These are phyloP conservation scores for Tiliqua scincoides DNA, from an alignment of 2,113 vertebrate genomes.

Conservation along the genomic window DNA sequence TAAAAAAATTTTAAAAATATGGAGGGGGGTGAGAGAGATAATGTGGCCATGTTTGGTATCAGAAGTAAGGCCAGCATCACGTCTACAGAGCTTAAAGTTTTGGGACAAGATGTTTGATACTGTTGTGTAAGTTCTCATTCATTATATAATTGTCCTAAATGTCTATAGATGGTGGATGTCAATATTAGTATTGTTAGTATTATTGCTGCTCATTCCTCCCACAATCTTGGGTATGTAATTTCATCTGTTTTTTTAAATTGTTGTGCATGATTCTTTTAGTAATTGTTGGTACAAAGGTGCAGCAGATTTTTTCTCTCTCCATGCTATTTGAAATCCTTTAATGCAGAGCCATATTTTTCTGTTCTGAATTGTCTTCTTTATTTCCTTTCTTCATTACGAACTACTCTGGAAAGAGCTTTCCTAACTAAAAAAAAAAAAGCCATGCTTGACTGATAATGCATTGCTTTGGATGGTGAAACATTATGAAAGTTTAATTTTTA, in stretches of 20 bases:
- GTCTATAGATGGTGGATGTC: constrained; percentile 52
- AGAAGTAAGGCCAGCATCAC: neutral
- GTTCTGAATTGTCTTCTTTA: constrained; percentile 74
- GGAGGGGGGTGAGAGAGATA: too few relatives aligned
- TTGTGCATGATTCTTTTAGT: constrained; percentile 48
- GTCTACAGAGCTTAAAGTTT: neutral
- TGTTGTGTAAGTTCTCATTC: constrained; percentile 34
- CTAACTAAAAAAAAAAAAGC: constrained; percentile 72
- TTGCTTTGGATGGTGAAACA: constrained; percentile 89
- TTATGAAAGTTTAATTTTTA: constrained; percentile 92
- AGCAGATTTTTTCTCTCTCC: constrained; percentile 55
- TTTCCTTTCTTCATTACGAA: constrained; percentile 80
- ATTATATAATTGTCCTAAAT: constrained; percentile 65
- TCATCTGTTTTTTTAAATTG: constrained; percentile 64
- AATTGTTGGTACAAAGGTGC: constrained; percentile 71
- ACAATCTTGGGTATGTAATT: constrained; percentile 56
- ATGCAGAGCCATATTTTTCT: constrained; percentile 74
- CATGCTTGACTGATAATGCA: constrained; percentile 87
- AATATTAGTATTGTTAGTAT: constrained; percentile 41
- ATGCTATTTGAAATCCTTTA: constrained; percentile 69
- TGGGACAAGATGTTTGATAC: constrained; percentile 46
- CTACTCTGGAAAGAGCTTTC: constrained; percentile 78
- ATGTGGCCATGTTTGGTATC: neutral
- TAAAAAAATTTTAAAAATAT: constrained; percentile 33
- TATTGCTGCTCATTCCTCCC: constrained; percentile 50